These are phyloP conservation scores for Lycia hirtaria DNA, from an alignment of 2,888 invertebrate species.

Conservation along the genomic window DNA sequence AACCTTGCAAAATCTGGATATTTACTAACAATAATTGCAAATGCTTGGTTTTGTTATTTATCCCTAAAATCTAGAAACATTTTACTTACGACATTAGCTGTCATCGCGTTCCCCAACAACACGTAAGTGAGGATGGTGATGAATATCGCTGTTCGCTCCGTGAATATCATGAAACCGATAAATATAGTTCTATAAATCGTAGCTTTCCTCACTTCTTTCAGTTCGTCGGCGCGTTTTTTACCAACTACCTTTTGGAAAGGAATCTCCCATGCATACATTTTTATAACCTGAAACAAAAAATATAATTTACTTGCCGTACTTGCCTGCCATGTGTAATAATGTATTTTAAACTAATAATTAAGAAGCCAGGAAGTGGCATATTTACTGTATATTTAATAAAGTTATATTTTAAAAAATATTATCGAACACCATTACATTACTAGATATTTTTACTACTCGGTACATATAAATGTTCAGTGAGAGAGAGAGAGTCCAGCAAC, in stretches of 20 bases:
- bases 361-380: too few relatives aligned
- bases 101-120: slow-evolving; percentile 87
- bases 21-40: too few relatives aligned
- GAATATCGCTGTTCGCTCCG: slow-evolving; percentile 92
- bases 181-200: slow-evolving; percentile 88
- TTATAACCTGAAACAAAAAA: slow-evolving; percentile 88
- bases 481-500: too few relatives aligned
- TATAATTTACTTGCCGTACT: slow-evolving; percentile 54
- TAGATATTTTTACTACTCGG: too few relatives aligned
- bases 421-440: too few relatives aligned
- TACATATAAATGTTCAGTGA: too few relatives aligned
- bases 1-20: too few relatives aligned
- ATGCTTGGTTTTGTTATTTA: too few relatives aligned
- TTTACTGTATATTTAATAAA: too few relatives aligned
- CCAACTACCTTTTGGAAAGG: slow-evolving; percentile 93
- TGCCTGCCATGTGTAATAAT: too few relatives aligned
- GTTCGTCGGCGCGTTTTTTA: slow-evolving; percentile 87
- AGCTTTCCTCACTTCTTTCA: slow-evolving; percentile 85
- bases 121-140: slow-evolving; percentile 90
- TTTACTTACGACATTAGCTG: slow-evolving; percentile 88
- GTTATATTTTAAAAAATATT: too few relatives aligned
- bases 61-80: neutral
- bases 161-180: slow-evolving; percentile 92
- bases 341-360: too few relatives aligned
- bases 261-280: slow-evolving; percentile 98